phyloP scores from a whole-genome alignment of 2,797 vertebrate genomes.

The Oryzias dopingdopingensis region DNA sequence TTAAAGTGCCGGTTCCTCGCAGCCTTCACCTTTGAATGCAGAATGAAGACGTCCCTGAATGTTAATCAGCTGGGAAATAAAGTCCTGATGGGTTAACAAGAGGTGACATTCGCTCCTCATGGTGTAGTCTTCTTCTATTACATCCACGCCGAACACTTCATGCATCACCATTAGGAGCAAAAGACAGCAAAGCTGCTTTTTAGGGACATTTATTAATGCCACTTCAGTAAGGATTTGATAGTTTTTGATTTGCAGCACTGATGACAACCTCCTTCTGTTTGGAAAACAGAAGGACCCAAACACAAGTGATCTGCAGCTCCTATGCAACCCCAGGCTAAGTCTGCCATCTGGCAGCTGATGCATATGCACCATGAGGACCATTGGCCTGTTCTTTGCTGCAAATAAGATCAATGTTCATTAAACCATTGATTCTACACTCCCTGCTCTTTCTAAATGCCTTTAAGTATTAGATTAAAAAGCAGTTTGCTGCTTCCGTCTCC shows the following conservation, averaged over 20 bases:
- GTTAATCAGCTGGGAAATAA: slow-evolving; percentile 28
- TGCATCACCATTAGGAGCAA: slow-evolving; percentile 30
- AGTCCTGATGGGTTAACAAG: slow-evolving; percentile 26
- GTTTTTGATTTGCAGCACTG: slow-evolving; percentile 3
- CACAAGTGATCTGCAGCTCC: slow-evolving; percentile 6
- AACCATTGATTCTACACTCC: slow-evolving; percentile 19
- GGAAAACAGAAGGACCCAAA: slow-evolving; percentile 16
- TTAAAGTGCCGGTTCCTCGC: background rate
- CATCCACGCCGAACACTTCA: slow-evolving; percentile 13
- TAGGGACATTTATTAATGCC: slow-evolving; percentile 4
- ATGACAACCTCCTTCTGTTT: slow-evolving; percentile 5
- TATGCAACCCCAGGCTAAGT: slow-evolving; percentile 3
- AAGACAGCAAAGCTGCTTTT: slow-evolving; percentile 11
- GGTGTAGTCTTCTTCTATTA: slow-evolving; percentile 26
- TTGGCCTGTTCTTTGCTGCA: slow-evolving; percentile 10
- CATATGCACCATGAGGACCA: slow-evolving; percentile 25
- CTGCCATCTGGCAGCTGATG: slow-evolving; percentile 38
- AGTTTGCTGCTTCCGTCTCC: slow-evolving; percentile 2
- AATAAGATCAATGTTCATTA: slow-evolving; percentile 47
- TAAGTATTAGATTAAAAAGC: slow-evolving; percentile 32
- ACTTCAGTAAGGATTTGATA: slow-evolving; percentile 2
- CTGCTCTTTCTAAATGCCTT: slow-evolving; percentile 22
- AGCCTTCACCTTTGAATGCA: slow-evolving; percentile 7
- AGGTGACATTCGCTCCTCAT: slow-evolving; percentile 26
- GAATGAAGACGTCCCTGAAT: slow-evolving; percentile 6